Conservation (phyloP, 2,113 vertebrate genomes). For the Crotalus helleri region DNA sequence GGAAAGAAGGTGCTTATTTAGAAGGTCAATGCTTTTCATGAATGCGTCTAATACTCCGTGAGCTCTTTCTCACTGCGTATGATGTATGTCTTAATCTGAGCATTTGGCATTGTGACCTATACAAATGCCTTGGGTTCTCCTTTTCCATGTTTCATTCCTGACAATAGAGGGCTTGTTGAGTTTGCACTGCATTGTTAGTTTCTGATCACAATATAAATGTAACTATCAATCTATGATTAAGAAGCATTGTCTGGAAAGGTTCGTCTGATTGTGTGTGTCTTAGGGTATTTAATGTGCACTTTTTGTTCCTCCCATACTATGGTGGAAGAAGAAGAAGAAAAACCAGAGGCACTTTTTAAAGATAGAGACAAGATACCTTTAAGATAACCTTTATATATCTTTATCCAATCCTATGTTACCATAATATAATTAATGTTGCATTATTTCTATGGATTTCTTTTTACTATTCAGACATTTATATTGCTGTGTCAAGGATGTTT, state of each 20-base stretch:
- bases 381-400: background rate
- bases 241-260: background rate
- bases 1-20: conserved; percentile 7
- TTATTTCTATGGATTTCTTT: background rate
- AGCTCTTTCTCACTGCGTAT: background rate
- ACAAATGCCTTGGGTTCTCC: background rate
- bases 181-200: background rate
- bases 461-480: background rate
- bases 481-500: background rate
- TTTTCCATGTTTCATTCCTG: conserved; percentile 5
- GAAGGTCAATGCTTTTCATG: conserved; percentile 21
- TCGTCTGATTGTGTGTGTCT: background rate
- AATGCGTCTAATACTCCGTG: conserved; percentile 21
- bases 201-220: background rate
- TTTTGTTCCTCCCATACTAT: background rate
- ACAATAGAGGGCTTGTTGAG: background rate
- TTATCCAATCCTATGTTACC: background rate
- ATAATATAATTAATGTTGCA: background rate
- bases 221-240: background rate
- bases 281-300: background rate
- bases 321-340: background rate
- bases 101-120: conserved; percentile 27
- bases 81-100: conserved; percentile 13
- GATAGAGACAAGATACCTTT: background rate
- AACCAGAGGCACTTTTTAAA: background rate